Percentiles rank a stretch among this genome's conserved stretches.
Evolutionary conservation across 2,888 invertebrate species (phyloP).

Genomic region (Gandaritis pyraliata): DNA sequence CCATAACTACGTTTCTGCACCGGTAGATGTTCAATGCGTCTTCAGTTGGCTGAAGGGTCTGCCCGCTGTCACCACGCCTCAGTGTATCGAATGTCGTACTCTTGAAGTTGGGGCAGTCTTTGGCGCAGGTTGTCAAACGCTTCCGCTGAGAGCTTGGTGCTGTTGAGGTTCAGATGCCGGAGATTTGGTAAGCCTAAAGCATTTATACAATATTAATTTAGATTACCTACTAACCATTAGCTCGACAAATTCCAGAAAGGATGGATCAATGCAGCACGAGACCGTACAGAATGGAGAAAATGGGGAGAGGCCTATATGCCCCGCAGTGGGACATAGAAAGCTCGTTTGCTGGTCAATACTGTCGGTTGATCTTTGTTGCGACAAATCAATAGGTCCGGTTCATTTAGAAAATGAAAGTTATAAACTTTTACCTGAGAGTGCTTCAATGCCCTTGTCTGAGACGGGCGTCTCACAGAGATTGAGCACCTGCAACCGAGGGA

Average conservation of each 20-base stretch:
- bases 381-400: no score
- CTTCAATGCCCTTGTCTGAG: constrained; percentile 91
- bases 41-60: constrained; percentile 13
- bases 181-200: constrained; percentile 88
- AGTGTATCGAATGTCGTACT: constrained; percentile 92
- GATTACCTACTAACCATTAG: no score
- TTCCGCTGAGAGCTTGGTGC: constrained; percentile 89
- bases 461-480: constrained; percentile 93
- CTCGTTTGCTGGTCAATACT: no score
- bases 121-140: constrained; percentile 89
- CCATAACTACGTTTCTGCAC: constrained; percentile 14
- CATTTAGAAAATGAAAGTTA: no score
- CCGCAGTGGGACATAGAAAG: no score
- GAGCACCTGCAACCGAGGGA: constrained; percentile 90
- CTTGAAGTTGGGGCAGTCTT: constrained; percentile 89
- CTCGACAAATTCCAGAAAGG: no score
- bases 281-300: no score
- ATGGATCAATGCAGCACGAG: no score
- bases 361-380: no score
- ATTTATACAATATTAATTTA: not conserved
- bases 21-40: constrained; percentile 12
- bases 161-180: constrained; percentile 90
- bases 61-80: constrained; percentile 88
- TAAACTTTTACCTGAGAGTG: constrained; percentile 87
- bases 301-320: no score